Base-by-base conservation (phyloP, 1,140 invertebrate species). In the Hycleus phaleratus region DNA sequence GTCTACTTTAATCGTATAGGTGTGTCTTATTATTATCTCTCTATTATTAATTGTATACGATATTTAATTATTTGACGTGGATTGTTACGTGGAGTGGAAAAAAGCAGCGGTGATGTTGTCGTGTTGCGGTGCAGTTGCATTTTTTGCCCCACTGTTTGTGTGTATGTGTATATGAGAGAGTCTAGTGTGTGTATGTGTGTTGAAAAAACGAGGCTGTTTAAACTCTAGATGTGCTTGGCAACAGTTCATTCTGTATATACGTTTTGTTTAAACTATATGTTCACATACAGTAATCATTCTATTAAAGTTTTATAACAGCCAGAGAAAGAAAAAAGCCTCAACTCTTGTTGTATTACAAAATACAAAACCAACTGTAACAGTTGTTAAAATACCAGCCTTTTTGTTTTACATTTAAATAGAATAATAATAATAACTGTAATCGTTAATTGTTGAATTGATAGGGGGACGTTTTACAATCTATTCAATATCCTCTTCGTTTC, bases 131-230 rank as follows among this genome's bases (percentile, higher is more conserved):
- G 47, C 38, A 38, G 26, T 25, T 4, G 32, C 32, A 32, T 32
- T 32, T 32, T 32, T 32, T 32, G 4, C 7, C 7, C 32, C 32
- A 32, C 49, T 44, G 47, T 32, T 10, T 46, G 49, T 59, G 51
- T 59, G 42, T 49, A 49, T 53, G 26, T 3, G 6, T 55, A 59
- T 50, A 51, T 59, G 58, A 59, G 48, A 45, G 45, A 48, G 50
- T 26, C 26, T 11, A 9, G 24, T 58, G 58, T 49, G 49, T 38
- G 40, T 45, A 42, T 47, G 51, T 55, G 51, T 51, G 54, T 43
- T 49, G 18, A 53, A 32, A 18, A 32, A 59, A 59, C 58, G 54
- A 59, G 58, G 58, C 58, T 51, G 49, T 43, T 32, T 32, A 32
- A 32, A 32, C 32, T 32, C 32, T 32, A 32, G 4, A 45, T 49